Base-by-base conservation (phyloP, 2,113 vertebrate genomes). In the Eurypyga helias region DNA sequence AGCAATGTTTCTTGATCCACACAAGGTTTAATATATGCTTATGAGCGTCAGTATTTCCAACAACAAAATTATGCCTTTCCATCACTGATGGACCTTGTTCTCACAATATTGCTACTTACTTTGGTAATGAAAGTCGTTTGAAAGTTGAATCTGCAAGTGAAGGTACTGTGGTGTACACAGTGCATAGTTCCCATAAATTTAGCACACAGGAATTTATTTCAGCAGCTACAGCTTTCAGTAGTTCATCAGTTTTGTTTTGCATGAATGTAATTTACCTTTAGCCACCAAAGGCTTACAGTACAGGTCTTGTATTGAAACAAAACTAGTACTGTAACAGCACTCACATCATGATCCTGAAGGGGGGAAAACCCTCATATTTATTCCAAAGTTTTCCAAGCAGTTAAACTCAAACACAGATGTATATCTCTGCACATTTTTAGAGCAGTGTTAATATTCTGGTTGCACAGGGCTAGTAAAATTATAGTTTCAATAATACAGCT, bases 241-340 rank as follows among this genome's bases (percentile, higher is more conserved):
- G 92, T 98, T 97, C 98, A 97, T 97, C 97, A 96, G 96, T 97
- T 97, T 97, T 96, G 96, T 95, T 98, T 96, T 97, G 95, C 90
- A 90, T 96, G 75, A 97, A 96, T 96, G 90, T 98, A 96, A 96
- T 97, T 97, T 96, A 97, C 97, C 93, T 97, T 96, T 97, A 98
- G 91, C 96, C 96, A 97, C 97, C 96, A 96, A 97, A 97, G 89
- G 33, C 52, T 85, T 97, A 98, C 97, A 98, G 98, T 97, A 94
- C 93, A 90, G 67, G 97, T 96, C 94, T 98, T 98, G 97, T 98
- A 95, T 52, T 97, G 91, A 96, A 98, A 98, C 98, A 98, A 98
- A 98, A 97, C 96, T 52, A 16, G 58, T 69, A 98, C 98, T 98
- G 98, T 98, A 95, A 94, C 71, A 93, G 88, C 77, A 94, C 92